A percentile compares a stretch with the other conserved stretches of the same genome.
Evolutionary conservation across 2,113 vertebrate genomes (phyloP).

Genomic region (Eurypyga helias): DNA sequence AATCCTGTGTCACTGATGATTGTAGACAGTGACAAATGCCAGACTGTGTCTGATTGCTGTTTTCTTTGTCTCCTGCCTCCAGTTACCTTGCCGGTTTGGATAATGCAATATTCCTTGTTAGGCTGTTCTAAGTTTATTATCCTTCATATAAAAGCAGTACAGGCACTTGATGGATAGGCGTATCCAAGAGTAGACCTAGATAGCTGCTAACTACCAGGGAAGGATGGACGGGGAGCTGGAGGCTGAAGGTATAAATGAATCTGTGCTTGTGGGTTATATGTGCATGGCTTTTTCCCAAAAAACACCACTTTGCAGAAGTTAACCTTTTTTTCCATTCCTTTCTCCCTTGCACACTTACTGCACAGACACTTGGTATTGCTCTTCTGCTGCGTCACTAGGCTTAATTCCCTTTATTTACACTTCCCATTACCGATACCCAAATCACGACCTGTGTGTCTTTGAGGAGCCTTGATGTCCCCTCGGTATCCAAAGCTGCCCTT

Average conservation of each 20-base stretch:
- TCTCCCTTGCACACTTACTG: neutral
- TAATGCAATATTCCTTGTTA: conserved; percentile 42
- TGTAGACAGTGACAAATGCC: conserved; percentile 56
- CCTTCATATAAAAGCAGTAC: neutral
- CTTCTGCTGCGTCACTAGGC: neutral
- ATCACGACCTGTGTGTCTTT: neutral
- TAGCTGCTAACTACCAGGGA: neutral
- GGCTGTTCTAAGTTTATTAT: conserved; percentile 39
- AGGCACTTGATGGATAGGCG: neutral
- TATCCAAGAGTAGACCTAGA: neutral
- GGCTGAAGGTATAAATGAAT: neutral
- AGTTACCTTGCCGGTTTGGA: conserved; percentile 39
- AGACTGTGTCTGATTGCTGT: neutral
- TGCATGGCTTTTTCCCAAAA: accelerated
- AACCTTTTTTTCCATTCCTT: neutral
- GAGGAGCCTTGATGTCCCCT: neutral
- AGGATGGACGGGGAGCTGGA: neutral
- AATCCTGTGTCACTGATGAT: conserved; percentile 38
- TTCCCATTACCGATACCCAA: neutral
- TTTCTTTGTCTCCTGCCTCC: conserved; percentile 10
- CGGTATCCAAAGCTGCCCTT: neutral
- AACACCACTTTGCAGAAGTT: neutral
- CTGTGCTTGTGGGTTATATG: neutral
- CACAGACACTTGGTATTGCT: neutral
- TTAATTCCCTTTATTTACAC: neutral